phyloP scores from a whole-genome alignment of 1,140 invertebrate species.

The Zelostemma sp. region DNA sequence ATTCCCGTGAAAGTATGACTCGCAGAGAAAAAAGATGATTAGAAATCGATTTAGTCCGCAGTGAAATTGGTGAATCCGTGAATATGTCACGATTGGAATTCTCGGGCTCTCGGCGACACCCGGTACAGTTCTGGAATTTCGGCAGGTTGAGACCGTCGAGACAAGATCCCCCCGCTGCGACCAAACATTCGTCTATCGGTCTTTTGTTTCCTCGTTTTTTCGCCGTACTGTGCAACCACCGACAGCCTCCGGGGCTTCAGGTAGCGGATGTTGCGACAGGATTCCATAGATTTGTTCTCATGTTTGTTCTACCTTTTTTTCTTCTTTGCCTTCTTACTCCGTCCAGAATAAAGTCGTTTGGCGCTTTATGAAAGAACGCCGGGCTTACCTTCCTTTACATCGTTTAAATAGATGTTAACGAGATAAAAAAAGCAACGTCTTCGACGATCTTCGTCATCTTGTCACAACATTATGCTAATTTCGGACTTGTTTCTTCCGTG shows the following conservation, averaged over 20 bases:
- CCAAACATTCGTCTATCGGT: constrained; percentile 30
- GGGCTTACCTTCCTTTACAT: constrained; percentile 11
- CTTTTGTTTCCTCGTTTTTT: constrained; percentile 34
- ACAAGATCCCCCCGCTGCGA: constrained; percentile 29
- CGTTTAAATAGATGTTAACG: constrained; percentile 38
- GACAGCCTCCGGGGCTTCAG: constrained; percentile 21
- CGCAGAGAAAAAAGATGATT: too few species aligned
- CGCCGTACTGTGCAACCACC: constrained; percentile 14
- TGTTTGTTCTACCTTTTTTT: constrained; percentile 23
- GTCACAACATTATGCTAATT: constrained; percentile 46
- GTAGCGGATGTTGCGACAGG: constrained; percentile 49
- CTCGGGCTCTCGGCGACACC: neutral
- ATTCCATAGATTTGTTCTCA: constrained; percentile 56
- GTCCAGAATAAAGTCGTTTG: constrained; percentile 33
- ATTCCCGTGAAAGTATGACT: too few species aligned
- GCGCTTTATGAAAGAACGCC: constrained; percentile 14
- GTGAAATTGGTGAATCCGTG: too few species aligned
- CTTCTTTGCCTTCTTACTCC: neutral
- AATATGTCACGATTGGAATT: neutral
- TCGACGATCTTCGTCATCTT: constrained; percentile 18
- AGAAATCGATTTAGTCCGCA: too few species aligned
- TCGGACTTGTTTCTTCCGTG: constrained; percentile 32
- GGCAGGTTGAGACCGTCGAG: constrained; percentile 26
- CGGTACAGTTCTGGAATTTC: constrained; percentile 21
- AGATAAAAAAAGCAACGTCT: constrained; percentile 33